Percentiles rank a stretch among this genome's conserved stretches.
phyloP scores from a whole-genome alignment of 2,888 invertebrate genomes.

The Pristionchus entomophagus region DNA sequence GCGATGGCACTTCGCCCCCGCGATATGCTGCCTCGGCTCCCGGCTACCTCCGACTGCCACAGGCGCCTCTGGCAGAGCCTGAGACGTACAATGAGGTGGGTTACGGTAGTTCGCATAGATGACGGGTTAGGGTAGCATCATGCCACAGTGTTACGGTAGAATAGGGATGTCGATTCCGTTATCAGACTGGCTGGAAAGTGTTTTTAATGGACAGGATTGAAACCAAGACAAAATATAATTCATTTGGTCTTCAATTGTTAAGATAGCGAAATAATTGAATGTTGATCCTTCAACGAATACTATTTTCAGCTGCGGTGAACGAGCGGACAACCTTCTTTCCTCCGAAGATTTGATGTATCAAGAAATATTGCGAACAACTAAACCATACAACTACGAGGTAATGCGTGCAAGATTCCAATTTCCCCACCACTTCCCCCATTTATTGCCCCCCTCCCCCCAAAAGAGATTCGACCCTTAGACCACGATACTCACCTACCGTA shows the following conservation, averaged over 20 bases:
- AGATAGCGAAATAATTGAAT: background rate
- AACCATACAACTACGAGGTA: background rate
- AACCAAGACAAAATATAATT: too few species aligned
- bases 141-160: too few species aligned
- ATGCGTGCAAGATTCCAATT: background rate
- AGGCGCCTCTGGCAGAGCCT: slow-evolving; percentile 72
- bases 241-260: background rate
- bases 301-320: background rate
- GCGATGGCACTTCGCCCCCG: slow-evolving; percentile 58
- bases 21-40: slow-evolving; percentile 71
- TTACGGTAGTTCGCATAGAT: background rate
- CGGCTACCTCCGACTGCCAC: slow-evolving; percentile 75
- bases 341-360: background rate
- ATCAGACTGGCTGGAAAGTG: too few species aligned
- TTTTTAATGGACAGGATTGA: too few species aligned
- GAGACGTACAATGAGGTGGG: slow-evolving; percentile 61
- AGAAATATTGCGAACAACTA: slow-evolving; percentile 5
- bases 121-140: too few species aligned
- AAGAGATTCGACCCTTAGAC: background rate
- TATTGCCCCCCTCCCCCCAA: background rate
- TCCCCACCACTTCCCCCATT: background rate
- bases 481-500: background rate
- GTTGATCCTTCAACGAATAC: background rate
- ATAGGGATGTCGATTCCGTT: too few species aligned
- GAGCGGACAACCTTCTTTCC: background rate